A percentile compares a stretch with the other conserved stretches of the same genome.
phyloP scores from a whole-genome alignment of 2,888 invertebrate genomes.

The Eilema caniola region DNA sequence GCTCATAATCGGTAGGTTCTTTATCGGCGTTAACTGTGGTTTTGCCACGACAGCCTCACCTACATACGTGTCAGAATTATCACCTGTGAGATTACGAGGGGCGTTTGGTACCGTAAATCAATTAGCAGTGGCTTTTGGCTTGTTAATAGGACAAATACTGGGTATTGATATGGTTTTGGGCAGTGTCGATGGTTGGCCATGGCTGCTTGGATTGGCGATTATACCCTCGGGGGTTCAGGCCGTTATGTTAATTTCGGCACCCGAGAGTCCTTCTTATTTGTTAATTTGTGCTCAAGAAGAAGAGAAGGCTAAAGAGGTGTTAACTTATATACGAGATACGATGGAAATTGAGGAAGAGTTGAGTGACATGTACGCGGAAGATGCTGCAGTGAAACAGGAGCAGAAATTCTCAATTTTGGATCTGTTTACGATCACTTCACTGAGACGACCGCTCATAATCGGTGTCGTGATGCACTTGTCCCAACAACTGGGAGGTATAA shows the following conservation, averaged over 20 bases:
- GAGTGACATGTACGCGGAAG: constrained; percentile 82
- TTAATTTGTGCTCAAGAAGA: constrained; percentile 76
- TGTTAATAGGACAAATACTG: constrained; percentile 78
- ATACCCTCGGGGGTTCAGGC: constrained; percentile 77
- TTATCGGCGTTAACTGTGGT: constrained; percentile 92
- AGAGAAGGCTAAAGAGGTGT: constrained; percentile 70
- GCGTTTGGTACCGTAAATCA: constrained; percentile 84
- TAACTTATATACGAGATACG: constrained; percentile 74
- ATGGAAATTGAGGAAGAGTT: constrained; percentile 80
- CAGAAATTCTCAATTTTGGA: constrained; percentile 76
- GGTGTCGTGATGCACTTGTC: constrained; percentile 84
- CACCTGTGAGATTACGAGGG: constrained; percentile 77
- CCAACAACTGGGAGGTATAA: constrained; percentile 83
- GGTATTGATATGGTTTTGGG: constrained; percentile 82
- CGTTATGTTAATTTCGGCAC: constrained; percentile 75
- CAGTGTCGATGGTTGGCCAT: constrained; percentile 80
- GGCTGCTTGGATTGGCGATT: constrained; percentile 78
- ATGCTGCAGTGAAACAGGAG: constrained; percentile 76
- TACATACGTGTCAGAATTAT: constrained; percentile 83
- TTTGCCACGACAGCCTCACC: constrained; percentile 84
- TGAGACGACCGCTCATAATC: constrained; percentile 79
- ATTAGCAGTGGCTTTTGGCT: constrained; percentile 80
- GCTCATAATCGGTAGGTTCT: constrained; percentile 90
- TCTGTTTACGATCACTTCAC: constrained; percentile 66
- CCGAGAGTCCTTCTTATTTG: constrained; percentile 81